Evolutionary conservation across 2,113 vertebrate species (phyloP).

Genomic region (Stigmatopora argus): DNA sequence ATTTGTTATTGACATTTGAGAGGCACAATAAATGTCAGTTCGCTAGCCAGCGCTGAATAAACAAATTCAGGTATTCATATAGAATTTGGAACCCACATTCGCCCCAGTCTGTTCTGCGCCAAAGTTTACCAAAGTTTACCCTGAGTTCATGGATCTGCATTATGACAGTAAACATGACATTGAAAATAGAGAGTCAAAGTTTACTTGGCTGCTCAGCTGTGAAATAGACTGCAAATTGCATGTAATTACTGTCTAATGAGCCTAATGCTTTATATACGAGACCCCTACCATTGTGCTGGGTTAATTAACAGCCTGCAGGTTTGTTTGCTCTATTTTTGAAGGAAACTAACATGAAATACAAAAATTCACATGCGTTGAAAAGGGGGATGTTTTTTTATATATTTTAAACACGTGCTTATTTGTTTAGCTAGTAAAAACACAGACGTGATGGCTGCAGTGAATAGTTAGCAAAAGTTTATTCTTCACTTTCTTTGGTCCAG

Average conservation of each 20-base stretch:
- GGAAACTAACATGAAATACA: not conserved
- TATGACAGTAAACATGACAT: constrained; percentile 32
- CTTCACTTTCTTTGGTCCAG: too few species aligned
- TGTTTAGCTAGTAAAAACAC: too few species aligned
- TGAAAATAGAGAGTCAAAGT: constrained; percentile 33
- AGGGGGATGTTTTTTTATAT: too few species aligned
- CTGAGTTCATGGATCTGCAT: constrained; percentile 9
- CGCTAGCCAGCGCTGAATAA: constrained; percentile 3
- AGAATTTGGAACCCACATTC: constrained; percentile 12
- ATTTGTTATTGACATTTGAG: constrained; percentile 1
- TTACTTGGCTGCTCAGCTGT: constrained; percentile 54
- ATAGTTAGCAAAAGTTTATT: too few species aligned
- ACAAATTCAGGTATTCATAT: constrained; percentile 8
- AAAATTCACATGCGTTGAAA: not conserved
- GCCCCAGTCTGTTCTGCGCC: not conserved
- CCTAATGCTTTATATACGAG: constrained; percentile 38
- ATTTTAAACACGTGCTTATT: too few species aligned
- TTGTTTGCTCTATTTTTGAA: not conserved
- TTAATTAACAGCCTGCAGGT: constrained; percentile 44
- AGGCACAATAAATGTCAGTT: not conserved
- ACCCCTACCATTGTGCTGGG: constrained; percentile 38
- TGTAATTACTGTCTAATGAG: constrained; percentile 58
- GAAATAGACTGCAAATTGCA: constrained; percentile 58
- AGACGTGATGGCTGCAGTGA: too few species aligned
- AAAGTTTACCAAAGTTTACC: constrained; percentile 20